Evolutionary conservation across 1,140 invertebrate species (phyloP), one percentile per base, ranked within the genome.

Genomic region (Aphaenogaster rudis): DNA sequence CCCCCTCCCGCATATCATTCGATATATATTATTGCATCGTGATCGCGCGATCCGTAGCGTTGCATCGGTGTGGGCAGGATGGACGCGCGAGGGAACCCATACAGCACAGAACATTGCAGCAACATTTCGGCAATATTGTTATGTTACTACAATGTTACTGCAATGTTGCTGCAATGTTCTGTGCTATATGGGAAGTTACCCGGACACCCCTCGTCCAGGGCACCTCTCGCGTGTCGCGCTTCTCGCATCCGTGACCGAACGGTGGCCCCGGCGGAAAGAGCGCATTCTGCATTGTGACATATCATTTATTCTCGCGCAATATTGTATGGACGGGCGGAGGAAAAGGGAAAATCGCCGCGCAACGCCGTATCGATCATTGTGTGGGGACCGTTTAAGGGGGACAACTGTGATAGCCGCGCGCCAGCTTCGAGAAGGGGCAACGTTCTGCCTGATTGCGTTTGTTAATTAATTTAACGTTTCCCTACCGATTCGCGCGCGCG

Each of bases 361-460:
- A 17, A 36, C 42, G 28, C 7, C 9, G 42, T 33, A 63, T n/a
- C 17, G 42, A 48, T 63, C 42, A n/a, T 36, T 36, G 17, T 36
- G 17, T 36, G 59, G 42, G 21, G 6, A 59, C 36, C 28, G 59
- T 52, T 67, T 36, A 13, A 67, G 45, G 28, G 21, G 15, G n/a
- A 81, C 11, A 72, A 90, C 90, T 92, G 90, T 92, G 90, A 92
- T 91, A 92, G 77, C 72, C 76, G 86, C 61, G 80, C 71, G 28
- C 87, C 88, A 88, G 87, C 72, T 91, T 87, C 81, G 76, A 87
- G 67, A 76, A 85, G 76, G 78, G 71, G 48, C 63, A 81, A 45
- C 42, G 5, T 36, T 57, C n/a, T 17, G 2, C 50, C n/a, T 1
- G 48, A 13, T 76, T 61, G 42, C 42, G 36, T 17, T 50, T 8